Conservation (phyloP, 2,113 vertebrate species). For the Orthonyx spaldingii region DNA sequence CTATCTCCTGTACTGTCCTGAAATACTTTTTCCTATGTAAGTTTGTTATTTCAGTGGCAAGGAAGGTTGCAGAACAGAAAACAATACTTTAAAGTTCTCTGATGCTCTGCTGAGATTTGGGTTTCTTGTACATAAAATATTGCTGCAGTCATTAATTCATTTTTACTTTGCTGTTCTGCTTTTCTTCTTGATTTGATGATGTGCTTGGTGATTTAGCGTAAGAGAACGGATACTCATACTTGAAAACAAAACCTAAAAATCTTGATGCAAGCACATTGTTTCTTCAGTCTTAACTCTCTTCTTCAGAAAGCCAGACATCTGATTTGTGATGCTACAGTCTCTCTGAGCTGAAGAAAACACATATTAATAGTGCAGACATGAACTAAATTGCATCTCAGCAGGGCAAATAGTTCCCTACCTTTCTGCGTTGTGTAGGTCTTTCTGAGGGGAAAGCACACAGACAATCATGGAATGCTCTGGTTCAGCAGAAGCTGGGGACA, state of each 20-base stretch:
- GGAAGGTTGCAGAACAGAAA: neutral
- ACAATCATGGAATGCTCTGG: neutral
- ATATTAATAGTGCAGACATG: neutral
- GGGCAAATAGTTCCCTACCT: neutral
- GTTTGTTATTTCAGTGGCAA: neutral
- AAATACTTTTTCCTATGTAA: neutral
- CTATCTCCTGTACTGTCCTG: neutral
- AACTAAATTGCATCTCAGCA: neutral
- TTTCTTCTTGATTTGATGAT: neutral
- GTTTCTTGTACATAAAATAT: neutral
- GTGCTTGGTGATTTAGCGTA: neutral
- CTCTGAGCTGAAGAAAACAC: neutral
- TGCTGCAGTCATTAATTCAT: neutral
- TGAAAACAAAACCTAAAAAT: neutral
- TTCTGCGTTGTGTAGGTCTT: neutral
- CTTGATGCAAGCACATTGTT: neutral
- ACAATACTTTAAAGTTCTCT: neutral
- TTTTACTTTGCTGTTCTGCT: neutral
- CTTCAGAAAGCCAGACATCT: neutral
- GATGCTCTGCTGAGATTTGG: neutral
- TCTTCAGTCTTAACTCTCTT: neutral
- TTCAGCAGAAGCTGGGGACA: neutral
- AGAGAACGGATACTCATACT: neutral
- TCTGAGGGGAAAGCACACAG: neutral
- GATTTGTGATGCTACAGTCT: neutral